Conservation (phyloP, 2,888 invertebrate genomes). For the Sarcophaga carnaria region DNA sequence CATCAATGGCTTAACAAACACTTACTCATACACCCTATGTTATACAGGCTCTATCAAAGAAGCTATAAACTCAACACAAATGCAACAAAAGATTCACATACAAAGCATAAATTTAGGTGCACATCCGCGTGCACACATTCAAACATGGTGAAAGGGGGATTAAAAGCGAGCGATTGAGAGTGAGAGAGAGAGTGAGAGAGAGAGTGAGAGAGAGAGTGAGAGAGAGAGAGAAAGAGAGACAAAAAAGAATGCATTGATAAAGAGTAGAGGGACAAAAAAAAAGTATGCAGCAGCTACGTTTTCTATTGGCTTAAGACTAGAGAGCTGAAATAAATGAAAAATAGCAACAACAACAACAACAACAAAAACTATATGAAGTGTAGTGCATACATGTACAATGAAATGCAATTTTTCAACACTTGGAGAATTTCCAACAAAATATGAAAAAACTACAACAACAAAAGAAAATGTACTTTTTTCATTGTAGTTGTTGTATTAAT, state of each 20-base stretch:
- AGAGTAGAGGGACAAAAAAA: neutral
- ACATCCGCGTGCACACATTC: too few species aligned
- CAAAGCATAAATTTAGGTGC: neutral
- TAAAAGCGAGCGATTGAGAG: too few species aligned
- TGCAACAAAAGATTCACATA: neutral
- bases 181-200: neutral
- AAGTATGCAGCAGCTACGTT: slow-evolving; percentile 30
- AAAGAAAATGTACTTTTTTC: slow-evolving; percentile 48
- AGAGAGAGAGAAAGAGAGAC: neutral
- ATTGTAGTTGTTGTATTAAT: neutral
- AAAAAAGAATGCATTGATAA: neutral
- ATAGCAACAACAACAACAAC: slow-evolving; percentile 38
- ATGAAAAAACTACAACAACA: slow-evolving; percentile 28
- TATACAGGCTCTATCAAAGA: neutral
- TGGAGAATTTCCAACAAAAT: slow-evolving; percentile 57
- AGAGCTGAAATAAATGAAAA: slow-evolving; percentile 38
- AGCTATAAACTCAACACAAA: slow-evolving; percentile 34
- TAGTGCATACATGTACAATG: slow-evolving; percentile 80
- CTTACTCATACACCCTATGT: neutral
- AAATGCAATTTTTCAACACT: slow-evolving; percentile 77
- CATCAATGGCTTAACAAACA: slow-evolving; percentile 60
- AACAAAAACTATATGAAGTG: slow-evolving; percentile 70
- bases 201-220: neutral
- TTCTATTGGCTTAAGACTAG: slow-evolving; percentile 69
- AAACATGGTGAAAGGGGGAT: too few species aligned